These are phyloP conservation scores for Caenorhabditis tropicalis DNA, from an alignment of 1,140 invertebrate genomes.

Conservation along the genomic window DNA sequence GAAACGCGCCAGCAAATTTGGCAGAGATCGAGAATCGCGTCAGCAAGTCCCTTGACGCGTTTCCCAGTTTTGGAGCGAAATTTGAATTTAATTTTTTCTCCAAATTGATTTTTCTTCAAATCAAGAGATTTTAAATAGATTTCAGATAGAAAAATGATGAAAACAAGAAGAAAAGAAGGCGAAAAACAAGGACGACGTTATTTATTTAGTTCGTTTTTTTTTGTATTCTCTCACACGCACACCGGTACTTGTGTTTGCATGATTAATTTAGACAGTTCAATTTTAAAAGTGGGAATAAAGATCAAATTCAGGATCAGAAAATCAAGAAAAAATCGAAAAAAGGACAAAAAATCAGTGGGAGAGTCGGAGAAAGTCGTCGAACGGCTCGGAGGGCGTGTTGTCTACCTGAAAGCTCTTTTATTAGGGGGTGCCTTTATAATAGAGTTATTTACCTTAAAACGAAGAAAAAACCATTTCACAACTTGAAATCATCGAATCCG, in stretches of 20 bases:
- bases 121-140: too few species aligned
- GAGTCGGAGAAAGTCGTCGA: background rate
- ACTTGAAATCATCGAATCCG: constrained; percentile 13
- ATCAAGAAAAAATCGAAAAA: too few species aligned
- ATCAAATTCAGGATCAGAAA: too few species aligned
- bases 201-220: constrained; percentile 1
- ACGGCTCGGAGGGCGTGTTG: background rate
- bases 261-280: background rate
- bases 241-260: constrained; percentile 32
- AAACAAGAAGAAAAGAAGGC: background rate
- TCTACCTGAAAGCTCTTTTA: background rate
- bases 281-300: background rate
- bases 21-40: background rate
- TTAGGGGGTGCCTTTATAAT: too few species aligned
- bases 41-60: background rate
- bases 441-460: constrained; percentile 32
- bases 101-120: background rate
- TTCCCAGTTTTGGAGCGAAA: background rate
- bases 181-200: constrained; percentile 33
- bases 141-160: too few species aligned
- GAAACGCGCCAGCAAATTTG: constrained; percentile 2
- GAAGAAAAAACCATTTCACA: background rate
- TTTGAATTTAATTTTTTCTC: background rate
- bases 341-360: too few species aligned
- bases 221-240: constrained; percentile 9